Base-by-base conservation (phyloP, 2,888 invertebrate genomes). In the Trissoscelio sp. region DNA sequence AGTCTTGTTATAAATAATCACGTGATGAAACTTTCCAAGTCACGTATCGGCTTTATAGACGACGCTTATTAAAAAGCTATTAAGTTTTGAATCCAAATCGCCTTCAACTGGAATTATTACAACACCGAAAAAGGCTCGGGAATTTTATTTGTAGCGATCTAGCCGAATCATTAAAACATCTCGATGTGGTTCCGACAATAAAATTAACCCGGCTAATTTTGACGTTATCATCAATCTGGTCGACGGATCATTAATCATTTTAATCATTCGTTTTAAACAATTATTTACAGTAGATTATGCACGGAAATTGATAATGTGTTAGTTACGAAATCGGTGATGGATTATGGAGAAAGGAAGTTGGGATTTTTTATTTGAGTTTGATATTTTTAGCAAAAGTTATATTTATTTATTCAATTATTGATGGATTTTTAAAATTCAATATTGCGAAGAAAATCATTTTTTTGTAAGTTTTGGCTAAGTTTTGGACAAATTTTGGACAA, bases 181-280 rank as follows among this genome's bases (percentile, higher is more conserved):
- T 20, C 12, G 18, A 46, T 4, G 16, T 28, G 6, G 34, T 20
- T 34, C 31, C 46, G 48, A 64, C 62, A 44, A 60, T 60, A 9
- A 64, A 48, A 64, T 64, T 46, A 48, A 48, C 20, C 46, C 24
- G 48, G 24, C 62, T 64, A 64, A 64, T 64, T 64, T 64, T 48
- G n/a, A 64, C 20, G 12, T 37, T 39, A 39, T 20, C 64, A 64
- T 64, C 22, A 64, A 64, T 64, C 64, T 60, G 16, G 14, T 28
- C 5, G 0, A 18, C n/a, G 0, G 2, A 11, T 34, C 64, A 37
- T 64, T 37, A 64, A 64, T 64, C 51, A 64, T 37, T 22, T 34
- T 1, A 22, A 28, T 64, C 2, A 64, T 64, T 53, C 39, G 16
- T 16, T 28, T 66, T 53, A 16, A 53, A 66, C 24, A 39, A 39